Percentiles rank a stretch among this genome's conserved stretches.
Conservation (phyloP, 2,113 vertebrate genomes). For the Zosterops japonicus region DNA sequence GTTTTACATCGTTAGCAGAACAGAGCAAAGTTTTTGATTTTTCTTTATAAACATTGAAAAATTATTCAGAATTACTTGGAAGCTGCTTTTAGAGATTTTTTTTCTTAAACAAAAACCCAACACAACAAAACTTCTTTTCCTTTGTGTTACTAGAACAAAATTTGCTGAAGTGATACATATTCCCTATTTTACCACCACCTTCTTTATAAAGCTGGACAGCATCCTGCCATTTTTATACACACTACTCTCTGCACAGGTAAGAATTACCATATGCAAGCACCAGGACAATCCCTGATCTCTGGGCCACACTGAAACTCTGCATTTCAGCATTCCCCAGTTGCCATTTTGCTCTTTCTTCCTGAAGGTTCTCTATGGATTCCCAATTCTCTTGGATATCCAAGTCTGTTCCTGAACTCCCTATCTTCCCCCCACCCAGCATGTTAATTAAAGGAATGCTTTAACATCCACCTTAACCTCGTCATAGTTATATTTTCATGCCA, state of each 20-base stretch:
- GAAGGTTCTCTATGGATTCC: neutral
- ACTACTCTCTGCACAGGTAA: neutral
- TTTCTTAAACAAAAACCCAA: too few relatives aligned
- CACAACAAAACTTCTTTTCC: neutral
- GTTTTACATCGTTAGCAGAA: neutral
- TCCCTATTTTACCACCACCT: neutral
- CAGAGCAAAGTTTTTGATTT: neutral
- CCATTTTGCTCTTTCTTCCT: neutral
- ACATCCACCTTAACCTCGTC: neutral
- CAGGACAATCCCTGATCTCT: neutral
- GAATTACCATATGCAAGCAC: neutral
- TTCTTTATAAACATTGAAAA: neutral
- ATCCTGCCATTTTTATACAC: neutral
- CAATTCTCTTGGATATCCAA: neutral
- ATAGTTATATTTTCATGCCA: neutral
- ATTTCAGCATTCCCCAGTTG: neutral
- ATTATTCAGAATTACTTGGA: neutral
- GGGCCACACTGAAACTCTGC: neutral
- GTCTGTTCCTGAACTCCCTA: neutral
- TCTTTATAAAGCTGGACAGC: neutral
- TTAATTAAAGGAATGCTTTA: constrained; percentile 1
- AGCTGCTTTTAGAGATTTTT: neutral
- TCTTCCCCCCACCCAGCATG: neutral
- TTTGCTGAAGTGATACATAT: neutral
- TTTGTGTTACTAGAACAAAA: neutral